Conservation (phyloP, 1,140 invertebrate species). For the Trichomalopsis sarcophagae region DNA sequence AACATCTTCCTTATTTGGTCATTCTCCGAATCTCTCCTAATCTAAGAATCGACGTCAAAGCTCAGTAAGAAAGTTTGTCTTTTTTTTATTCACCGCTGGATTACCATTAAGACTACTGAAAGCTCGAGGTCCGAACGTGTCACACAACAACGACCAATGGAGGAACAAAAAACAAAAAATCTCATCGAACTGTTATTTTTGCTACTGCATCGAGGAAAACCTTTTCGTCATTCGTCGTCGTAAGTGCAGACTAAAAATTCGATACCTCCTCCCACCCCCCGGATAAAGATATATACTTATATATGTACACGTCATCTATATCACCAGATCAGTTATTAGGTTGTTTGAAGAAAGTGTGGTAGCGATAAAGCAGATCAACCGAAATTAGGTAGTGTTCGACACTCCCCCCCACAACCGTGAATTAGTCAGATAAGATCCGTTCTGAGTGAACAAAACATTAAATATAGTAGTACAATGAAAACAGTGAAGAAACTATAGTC, state of each 20-base stretch:
- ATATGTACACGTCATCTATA: slow-evolving; percentile 28
- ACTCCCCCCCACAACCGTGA: background rate
- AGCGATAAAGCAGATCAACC: background rate
- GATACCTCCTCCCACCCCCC: background rate
- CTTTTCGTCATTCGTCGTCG: slow-evolving; percentile 43
- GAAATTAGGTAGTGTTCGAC: background rate
- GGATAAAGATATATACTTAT: slow-evolving; percentile 35
- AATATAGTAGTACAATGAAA: slow-evolving; percentile 7
- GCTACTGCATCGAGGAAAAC: slow-evolving; percentile 32
- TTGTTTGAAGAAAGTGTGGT: background rate
- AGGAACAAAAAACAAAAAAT: slow-evolving; percentile 41
- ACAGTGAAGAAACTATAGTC: background rate
- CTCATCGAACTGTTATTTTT: slow-evolving; percentile 36
- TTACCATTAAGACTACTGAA: background rate
- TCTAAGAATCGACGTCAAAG: slow-evolving; percentile 41
- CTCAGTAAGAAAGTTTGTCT: slow-evolving; percentile 31
- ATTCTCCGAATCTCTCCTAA: slow-evolving; percentile 29
- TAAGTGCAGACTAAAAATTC: slow-evolving; percentile 9
- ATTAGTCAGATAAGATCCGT: slow-evolving; percentile 1
- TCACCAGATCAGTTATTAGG: slow-evolving; percentile 1
- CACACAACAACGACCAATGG: slow-evolving; percentile 33
- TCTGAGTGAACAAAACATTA: slow-evolving; percentile 1
- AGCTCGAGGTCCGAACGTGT: slow-evolving; percentile 1
- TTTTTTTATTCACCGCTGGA: background rate
- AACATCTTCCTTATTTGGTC: slow-evolving; percentile 47